Evolutionary conservation across 53 echinoderm and acorn worm genomes (phyloP), one percentile per base, ranked within the genome.

Genomic region (Patiria pectinifera): DNA sequence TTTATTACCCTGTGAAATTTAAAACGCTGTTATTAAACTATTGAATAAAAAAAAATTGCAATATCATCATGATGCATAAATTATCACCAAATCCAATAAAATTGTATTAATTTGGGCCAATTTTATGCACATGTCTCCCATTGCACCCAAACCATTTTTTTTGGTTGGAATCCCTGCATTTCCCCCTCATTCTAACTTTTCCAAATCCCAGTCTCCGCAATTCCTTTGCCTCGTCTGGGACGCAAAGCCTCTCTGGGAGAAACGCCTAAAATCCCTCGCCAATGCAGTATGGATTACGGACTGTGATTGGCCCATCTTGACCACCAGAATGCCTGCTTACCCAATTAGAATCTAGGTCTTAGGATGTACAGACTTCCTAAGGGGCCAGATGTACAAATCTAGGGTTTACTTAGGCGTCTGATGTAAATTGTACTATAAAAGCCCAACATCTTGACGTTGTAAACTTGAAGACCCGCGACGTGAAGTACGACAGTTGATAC

Each of bases 241-340:
- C 81, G 99, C 70, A 96, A 94, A 71, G 96, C 99, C 48, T 99
- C 99, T 71, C 91, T 99, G 22, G 99, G 99, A 84, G 97, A 94
- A 81, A 97, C 97, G 75, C 95, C 97, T 25, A 96, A 96, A 95
- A 93, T 96, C 91, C 94, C 94, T 35, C 93, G 96, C 79, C 94
- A 94, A 92, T 85, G 91, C 91, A 96, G 94, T 84, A 92, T 96
- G 93, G 96, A 96, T 85, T 85, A 93, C 62, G 93, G 91, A 58
- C 82, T 82, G 81, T 93, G 82, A 93, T 82, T 83, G 83, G 83
- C 76, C 92, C 82, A 35, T 91, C 76, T 83, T 91, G 91, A 83
- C 90, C 90, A 90, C 90, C 90, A 25, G 90, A 80, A 90, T 90
- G 90, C 90, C 90, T 90, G 90, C 81, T 81, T 80, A 81, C 22